Evolutionary conservation across 2,113 vertebrate species (phyloP), one percentile per base, ranked within the genome.

Genomic region (Taxidea taxus): DNA sequence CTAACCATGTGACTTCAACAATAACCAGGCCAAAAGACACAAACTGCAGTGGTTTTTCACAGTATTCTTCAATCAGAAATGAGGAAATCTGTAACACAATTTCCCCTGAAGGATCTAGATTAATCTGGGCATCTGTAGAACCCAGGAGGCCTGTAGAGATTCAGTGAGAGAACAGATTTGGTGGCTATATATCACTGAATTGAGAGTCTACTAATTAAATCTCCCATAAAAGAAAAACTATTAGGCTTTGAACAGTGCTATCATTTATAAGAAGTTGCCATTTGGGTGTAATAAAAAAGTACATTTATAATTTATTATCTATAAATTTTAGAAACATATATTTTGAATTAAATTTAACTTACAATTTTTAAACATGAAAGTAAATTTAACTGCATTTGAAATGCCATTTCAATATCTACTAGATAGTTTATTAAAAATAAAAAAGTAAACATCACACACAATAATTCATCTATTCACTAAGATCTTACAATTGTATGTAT

Each of bases 131-230:
- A 90, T 94, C 31, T 95, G 83, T 37, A 74, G 86, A 90, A 96
- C 34, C 15, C 83, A 96, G 95, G 78, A 94, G 56, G 74, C 25
- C 86, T 88, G 14, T 66, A 56, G 47, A 96, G 49, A 49, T 78
- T 90, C 89, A 80, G 6, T 27, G 20, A 91, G 34, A 93, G 37
- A 95, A 97, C 60, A 94, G 74, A 90, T 86, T 95, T 87, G 34
- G 77, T 81, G 60, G n/a, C 51, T 96, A 66, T 97, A 78, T 91
- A 95, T 97, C 94, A 96, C 34, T 94, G 85, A 97, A 34, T 74
- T 95, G 89, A 97, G 68, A 91, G 66, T 94, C 68, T 84, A 60
- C 72, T 97, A 94, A 97, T 97, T 97, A 97, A 96, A 91, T 80
- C 18, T 83, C 56, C 37, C 84, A 91, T 97, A 96, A 93, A 96